Base-by-base conservation (phyloP, 2,113 vertebrate species). In the Phyllostomus hastatus region DNA sequence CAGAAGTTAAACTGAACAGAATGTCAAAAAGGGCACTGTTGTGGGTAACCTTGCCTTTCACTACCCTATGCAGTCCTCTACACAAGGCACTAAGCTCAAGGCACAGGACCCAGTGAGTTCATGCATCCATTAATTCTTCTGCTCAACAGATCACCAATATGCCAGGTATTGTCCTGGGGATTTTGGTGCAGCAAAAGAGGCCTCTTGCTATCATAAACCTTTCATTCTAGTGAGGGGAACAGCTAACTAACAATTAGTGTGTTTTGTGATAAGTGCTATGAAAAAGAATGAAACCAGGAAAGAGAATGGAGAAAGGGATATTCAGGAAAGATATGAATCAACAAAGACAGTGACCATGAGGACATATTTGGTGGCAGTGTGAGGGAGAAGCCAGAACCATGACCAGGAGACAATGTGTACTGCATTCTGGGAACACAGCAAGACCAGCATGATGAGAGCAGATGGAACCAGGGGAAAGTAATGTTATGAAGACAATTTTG, bases 391-490 rank as follows among this genome's bases (percentile, higher is more conserved):
- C n/a, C 41, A 76, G 80, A 46, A 17, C 54, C 78, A 19, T 31
- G 61, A 35, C 17, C 7, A 43, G 8, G 14, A 59, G 41, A 79
- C 4, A 1, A 24, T 0, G 2, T 3, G 19, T 1, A 43, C 8
- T 24, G n/a, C 26, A 5, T 0, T 2, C 5, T n/a, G 46, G 10
- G 46, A 88, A 35, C 54, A 76, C 31, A n/a, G 24, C 28, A 89
- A 54, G 64, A 54, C n/a, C 2, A 70, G 10, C 14, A 14, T 10
- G 9, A 38, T 0, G 2, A n/a, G 2, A 92, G 28, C 16, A 9
- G 48, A 66, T 17, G 17, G n/a, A 90, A 64, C 4, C 20, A 26
- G 31, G n/a, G 17, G 14, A 43, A 15, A 59, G 16, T 8, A n/a
- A 43, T 19, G 1, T 15, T 2, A 31, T 24, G 9, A 48, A 10